Percentiles rank a stretch among this genome's conserved stretches.
These are phyloP conservation scores for Mobula birostris DNA, from an alignment of 2,113 vertebrate species.

Conservation along the genomic window DNA sequence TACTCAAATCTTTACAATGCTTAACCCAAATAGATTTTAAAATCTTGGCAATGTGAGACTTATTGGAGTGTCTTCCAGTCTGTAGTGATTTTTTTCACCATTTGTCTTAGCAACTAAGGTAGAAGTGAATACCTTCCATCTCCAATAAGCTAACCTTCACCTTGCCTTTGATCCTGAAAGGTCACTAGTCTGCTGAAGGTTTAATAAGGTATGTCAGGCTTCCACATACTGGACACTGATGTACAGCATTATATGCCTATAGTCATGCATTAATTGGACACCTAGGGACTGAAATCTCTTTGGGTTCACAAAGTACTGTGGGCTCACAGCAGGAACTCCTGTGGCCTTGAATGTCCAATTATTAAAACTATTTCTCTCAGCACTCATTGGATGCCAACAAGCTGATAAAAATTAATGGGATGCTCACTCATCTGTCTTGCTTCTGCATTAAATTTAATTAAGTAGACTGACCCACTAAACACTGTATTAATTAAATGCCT, in stretches of 20 bases:
- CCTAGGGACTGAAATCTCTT: slow-evolving; percentile 10
- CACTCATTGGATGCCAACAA: not conserved
- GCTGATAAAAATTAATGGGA: slow-evolving; percentile 10
- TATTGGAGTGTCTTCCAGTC: not conserved
- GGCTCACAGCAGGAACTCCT: slow-evolving; percentile 3
- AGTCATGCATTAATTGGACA: slow-evolving; percentile 22
- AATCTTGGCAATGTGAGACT: not conserved
- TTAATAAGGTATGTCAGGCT: slow-evolving; percentile 30
- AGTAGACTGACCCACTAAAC: not conserved
- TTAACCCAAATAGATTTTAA: not conserved
- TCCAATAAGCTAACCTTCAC: slow-evolving; percentile 14
- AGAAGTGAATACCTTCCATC: not conserved
- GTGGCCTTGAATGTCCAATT: slow-evolving; percentile 21
- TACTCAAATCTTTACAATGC: not conserved
- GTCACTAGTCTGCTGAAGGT: not conserved
- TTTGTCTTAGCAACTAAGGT: not conserved
- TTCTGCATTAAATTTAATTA: slow-evolving; percentile 27
- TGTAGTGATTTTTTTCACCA: not conserved
- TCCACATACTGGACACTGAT: not conserved
- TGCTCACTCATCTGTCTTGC: slow-evolving; percentile 11
- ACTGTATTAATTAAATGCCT: not conserved
- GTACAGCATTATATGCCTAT: not conserved
- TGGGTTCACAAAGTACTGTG: not conserved
- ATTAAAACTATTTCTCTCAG: slow-evolving; percentile 11
- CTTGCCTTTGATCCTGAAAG: slow-evolving; percentile 25